phyloP scores from a whole-genome alignment of 1,140 invertebrate genomes.

The Rhyzopertha dominica region DNA sequence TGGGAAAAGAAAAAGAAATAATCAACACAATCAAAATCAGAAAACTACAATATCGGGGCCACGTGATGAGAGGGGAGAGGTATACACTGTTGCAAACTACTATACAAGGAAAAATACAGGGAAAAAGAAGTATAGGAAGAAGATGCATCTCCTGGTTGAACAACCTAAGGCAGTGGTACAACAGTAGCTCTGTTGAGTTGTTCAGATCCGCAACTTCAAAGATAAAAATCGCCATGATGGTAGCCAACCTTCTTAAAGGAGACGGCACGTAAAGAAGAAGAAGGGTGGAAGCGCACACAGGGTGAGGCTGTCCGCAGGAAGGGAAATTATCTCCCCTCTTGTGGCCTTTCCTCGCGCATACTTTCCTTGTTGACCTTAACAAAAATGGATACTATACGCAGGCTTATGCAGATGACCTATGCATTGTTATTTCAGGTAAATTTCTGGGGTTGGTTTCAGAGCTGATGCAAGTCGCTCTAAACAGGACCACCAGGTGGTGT shows the following conservation, averaged over 20 bases:
- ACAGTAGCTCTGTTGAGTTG: slow-evolving; percentile 9
- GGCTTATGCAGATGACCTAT: too few species aligned
- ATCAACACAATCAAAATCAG: slow-evolving; percentile 14
- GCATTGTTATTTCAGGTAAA: too few species aligned
- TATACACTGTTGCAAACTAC: slow-evolving; percentile 11
- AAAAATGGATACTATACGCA: too few species aligned
- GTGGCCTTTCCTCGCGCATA: too few species aligned
- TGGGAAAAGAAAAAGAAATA: slow-evolving; percentile 17
- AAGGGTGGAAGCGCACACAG: too few species aligned
- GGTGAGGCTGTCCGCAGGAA: too few species aligned
- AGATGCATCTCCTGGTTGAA: slow-evolving; percentile 10
- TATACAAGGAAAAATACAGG: slow-evolving; percentile 14
- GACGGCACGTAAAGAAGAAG: slow-evolving; percentile 7
- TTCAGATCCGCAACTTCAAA: slow-evolving; percentile 16
- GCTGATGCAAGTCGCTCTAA: too few species aligned
- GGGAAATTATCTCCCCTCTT: too few species aligned
- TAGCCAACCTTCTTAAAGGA: slow-evolving; percentile 6
- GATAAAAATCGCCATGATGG: slow-evolving; percentile 14
- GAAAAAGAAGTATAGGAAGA: slow-evolving; percentile 11
- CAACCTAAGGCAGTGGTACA: slow-evolving; percentile 9
- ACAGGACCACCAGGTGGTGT: too few species aligned
- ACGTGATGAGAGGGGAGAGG: slow-evolving; percentile 12
- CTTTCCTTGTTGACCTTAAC: too few species aligned
- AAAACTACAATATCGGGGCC: slow-evolving; percentile 15
- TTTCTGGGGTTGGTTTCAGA: too few species aligned